Conservation (phyloP, 2,797 vertebrate species). For the Ciconia nigra region DNA sequence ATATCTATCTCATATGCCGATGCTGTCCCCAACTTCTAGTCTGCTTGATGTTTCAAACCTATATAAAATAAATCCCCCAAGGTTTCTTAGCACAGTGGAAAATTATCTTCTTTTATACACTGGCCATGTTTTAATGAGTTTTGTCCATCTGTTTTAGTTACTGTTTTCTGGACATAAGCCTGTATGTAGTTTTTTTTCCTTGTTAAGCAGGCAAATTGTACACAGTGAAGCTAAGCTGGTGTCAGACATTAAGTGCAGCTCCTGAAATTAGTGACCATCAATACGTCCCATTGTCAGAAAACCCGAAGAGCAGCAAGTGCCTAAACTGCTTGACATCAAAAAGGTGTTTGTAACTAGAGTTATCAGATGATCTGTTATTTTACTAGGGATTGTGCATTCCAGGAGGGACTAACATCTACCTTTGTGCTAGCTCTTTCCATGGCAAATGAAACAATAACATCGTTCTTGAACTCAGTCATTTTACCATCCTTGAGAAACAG, state of each 20-base stretch:
- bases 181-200: not conserved
- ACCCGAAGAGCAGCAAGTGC: not conserved
- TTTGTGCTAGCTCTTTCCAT: not conserved
- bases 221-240: not conserved
- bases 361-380: not conserved
- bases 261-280: not conserved
- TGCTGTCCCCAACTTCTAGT: not conserved
- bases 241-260: not conserved
- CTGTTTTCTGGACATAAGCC: not conserved
- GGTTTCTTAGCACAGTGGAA: not conserved
- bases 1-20: not conserved
- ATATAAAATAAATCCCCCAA: not conserved
- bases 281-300: not conserved
- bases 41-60: not conserved
- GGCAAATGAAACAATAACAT: not conserved
- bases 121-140: not conserved
- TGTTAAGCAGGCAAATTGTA: not conserved
- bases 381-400: not conserved
- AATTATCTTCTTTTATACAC: not conserved
- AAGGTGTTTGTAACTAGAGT: not conserved
- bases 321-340: not conserved
- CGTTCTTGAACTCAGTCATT: not conserved
- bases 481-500: not conserved
- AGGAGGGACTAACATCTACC: not conserved
- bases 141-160: not conserved